Evolutionary conservation across 2,113 vertebrate species (phyloP).

Genomic region (Erythrocercus mccallii): DNA sequence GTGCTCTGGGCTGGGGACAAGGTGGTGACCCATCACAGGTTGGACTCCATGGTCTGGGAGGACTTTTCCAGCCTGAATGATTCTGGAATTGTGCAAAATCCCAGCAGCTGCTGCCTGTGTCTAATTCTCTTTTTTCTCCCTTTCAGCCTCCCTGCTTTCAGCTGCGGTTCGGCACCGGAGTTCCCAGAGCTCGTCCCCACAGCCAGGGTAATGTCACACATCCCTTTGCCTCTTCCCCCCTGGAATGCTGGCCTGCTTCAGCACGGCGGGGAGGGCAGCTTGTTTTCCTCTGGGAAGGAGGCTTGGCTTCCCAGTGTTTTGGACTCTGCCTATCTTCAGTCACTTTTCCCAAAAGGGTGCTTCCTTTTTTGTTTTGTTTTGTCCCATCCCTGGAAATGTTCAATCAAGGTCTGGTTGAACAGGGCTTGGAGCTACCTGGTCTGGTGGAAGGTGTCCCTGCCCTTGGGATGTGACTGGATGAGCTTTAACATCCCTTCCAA

Average conservation of each 20-base stretch:
- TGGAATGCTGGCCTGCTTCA: not conserved
- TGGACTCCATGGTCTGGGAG: rapidly evolving
- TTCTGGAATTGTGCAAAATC: not conserved
- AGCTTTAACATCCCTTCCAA: not conserved
- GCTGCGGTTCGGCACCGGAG: not conserved
- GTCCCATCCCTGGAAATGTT: not conserved
- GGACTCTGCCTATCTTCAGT: not conserved
- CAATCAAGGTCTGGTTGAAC: too few relatives aligned
- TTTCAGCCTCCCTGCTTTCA: slow-evolving; percentile 22
- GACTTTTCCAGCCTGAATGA: not conserved
- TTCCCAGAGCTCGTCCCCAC: not conserved
- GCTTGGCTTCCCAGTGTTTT: not conserved
- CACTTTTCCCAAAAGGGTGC: not conserved
- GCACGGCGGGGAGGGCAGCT: not conserved
- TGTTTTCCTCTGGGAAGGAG: not conserved
- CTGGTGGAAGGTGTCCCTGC: not conserved
- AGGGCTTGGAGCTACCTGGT: not conserved
- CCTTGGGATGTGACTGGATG: not conserved
- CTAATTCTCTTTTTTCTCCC: not conserved
- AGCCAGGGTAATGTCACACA: slow-evolving; percentile 36
- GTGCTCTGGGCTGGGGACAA: not conserved
- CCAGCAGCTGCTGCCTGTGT: not conserved
- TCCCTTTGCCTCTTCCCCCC: not conserved
- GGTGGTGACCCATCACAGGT: rapidly evolving
- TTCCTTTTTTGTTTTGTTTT: not conserved